phyloP scores from a whole-genome alignment of 2,797 vertebrate species.

The Pteropus rufus region DNA sequence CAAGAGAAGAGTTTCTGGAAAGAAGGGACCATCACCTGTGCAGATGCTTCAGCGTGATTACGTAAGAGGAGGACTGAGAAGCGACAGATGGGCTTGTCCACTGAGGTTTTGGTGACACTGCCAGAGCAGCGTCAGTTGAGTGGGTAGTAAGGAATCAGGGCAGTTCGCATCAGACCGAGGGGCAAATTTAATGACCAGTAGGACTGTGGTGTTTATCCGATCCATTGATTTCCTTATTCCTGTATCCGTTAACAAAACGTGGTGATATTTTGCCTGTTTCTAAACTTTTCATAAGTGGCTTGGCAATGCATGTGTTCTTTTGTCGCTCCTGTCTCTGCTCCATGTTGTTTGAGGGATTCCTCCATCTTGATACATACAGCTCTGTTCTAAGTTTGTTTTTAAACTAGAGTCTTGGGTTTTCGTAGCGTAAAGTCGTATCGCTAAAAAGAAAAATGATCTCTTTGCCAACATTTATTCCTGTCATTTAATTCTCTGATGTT shows the following conservation, averaged over 20 bases:
- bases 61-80: background rate
- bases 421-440: background rate
- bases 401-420: slow-evolving; percentile 14
- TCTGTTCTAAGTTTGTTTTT: background rate
- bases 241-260: slow-evolving; percentile 2
- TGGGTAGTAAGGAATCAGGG: background rate
- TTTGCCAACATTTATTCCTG: slow-evolving; percentile 30
- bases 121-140: background rate
- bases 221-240: slow-evolving; percentile 22
- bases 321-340: background rate
- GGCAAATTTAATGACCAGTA: background rate
- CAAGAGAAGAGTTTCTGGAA: slow-evolving; percentile 24
- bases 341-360: background rate
- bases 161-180: background rate
- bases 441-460: slow-evolving; percentile 38
- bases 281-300: slow-evolving; percentile 34
- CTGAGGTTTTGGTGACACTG: background rate
- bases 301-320: background rate
- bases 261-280: background rate
- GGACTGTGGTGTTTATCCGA: slow-evolving; percentile 27
- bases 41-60: background rate
- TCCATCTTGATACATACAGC: background rate
- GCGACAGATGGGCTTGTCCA: background rate
- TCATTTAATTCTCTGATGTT: slow-evolving; percentile 18
- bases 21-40: background rate